These are phyloP conservation scores for Opisthograptis luteolata DNA, from an alignment of 2,888 invertebrate genomes.

Conservation along the genomic window DNA sequence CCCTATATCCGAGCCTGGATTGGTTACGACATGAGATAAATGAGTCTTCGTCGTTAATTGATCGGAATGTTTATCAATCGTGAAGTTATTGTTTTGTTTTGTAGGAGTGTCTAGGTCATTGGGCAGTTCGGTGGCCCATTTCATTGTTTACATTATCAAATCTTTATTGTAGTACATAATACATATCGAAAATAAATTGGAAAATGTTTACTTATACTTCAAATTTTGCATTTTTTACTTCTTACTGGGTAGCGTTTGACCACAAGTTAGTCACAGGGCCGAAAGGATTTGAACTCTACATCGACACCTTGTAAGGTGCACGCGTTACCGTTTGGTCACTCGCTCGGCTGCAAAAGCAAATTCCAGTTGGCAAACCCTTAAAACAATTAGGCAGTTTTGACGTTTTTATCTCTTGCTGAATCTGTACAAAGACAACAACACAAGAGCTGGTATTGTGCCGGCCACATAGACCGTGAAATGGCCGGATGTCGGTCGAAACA, in stretches of 20 bases:
- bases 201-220: too few species aligned
- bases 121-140: constrained; percentile 10
- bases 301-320: too few species aligned
- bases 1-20: too few species aligned
- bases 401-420: background rate
- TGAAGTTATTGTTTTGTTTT: background rate
- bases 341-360: background rate
- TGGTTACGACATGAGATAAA: constrained; percentile 14
- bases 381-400: constrained; percentile 4
- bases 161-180: too few species aligned
- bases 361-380: background rate
- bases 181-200: too few species aligned
- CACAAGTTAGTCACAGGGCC: too few species aligned
- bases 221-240: too few species aligned
- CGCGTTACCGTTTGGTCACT: background rate
- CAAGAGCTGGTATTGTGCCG: constrained; percentile 4
- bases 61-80: background rate
- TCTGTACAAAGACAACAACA: constrained; percentile 7
- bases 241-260: too few species aligned
- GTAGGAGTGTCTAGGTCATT: constrained; percentile 10
- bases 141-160: too few species aligned
- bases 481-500: constrained; percentile 16
- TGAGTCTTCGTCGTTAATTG: background rate
- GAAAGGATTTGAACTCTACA: too few species aligned
- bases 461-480: constrained; percentile 14